A percentile compares a stretch with the other conserved stretches of the same genome.
These are phyloP conservation scores for Uropetala carovei DNA, from an alignment of 2,888 invertebrate genomes.

Conservation along the genomic window DNA sequence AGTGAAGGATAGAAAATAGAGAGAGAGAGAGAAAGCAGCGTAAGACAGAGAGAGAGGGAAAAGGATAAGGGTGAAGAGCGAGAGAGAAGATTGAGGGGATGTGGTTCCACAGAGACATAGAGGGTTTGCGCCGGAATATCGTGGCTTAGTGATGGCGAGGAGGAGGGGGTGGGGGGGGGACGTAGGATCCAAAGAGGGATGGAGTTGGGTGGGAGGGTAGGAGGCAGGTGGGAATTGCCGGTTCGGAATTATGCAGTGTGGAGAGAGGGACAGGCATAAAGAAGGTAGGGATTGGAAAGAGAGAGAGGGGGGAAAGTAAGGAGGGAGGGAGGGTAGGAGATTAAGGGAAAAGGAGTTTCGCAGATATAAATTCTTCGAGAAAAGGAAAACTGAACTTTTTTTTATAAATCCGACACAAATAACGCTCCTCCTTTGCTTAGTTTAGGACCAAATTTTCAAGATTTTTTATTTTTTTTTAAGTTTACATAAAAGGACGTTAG, in stretches of 20 bases:
- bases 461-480: no score
- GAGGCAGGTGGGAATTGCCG: constrained; percentile 18
- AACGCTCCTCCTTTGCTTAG: background rate
- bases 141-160: background rate
- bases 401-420: constrained; percentile 15
- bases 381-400: background rate
- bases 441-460: no score
- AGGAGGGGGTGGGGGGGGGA: background rate
- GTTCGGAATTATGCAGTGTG: constrained; percentile 5
- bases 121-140: constrained; percentile 22
- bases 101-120: background rate
- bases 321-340: background rate
- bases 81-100: background rate
- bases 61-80: background rate
- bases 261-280: background rate
- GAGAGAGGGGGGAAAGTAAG: background rate
- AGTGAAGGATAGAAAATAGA: background rate
- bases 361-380: constrained; percentile 24
- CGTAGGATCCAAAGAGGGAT: no score
- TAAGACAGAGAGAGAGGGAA: background rate
- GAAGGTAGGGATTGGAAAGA: background rate
- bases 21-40: background rate
- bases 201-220: background rate
- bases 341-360: background rate
- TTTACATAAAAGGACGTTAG: no score